These are phyloP conservation scores for Lethrus apterus DNA, from an alignment of 1,140 invertebrate species.

Conservation along the genomic window DNA sequence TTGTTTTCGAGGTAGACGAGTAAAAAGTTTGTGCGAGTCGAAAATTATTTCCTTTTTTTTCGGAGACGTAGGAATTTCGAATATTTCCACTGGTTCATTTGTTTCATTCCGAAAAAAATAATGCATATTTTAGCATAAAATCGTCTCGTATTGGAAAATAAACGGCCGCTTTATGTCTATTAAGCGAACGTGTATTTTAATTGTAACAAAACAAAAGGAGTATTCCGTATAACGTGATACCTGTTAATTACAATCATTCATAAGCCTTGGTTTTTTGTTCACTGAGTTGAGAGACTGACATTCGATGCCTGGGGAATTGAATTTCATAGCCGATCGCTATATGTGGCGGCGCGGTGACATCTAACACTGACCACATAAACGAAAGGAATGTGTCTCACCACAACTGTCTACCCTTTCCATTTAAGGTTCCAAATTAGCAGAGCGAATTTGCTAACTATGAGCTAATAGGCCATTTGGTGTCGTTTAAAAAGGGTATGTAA, in stretches of 20 bases:
- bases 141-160: too few relatives aligned
- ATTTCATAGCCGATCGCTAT: constrained; percentile 21
- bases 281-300: constrained; percentile 17
- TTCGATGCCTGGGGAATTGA: constrained; percentile 21
- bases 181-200: too few relatives aligned
- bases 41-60: too few relatives aligned
- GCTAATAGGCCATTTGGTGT: constrained; percentile 12
- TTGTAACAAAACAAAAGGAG: constrained; percentile 10
- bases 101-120: too few relatives aligned
- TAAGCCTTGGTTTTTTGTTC: constrained; percentile 16
- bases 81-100: too few relatives aligned
- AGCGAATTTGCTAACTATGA: constrained; percentile 13
- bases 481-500: constrained; percentile 10
- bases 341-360: constrained; percentile 24
- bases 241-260: constrained; percentile 21
- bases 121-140: too few relatives aligned
- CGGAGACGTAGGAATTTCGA: too few relatives aligned
- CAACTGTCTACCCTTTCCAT: constrained; percentile 18
- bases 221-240: constrained; percentile 12
- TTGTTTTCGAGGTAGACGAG: too few relatives aligned
- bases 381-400: constrained; percentile 24
- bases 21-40: too few relatives aligned
- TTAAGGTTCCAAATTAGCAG: constrained; percentile 19
- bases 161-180: too few relatives aligned
- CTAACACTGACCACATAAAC: constrained; percentile 24